Percentiles rank a stretch among this genome's conserved stretches.
phyloP scores from a whole-genome alignment of 2,797 vertebrate genomes.

The Melanotaenia nigrans region DNA sequence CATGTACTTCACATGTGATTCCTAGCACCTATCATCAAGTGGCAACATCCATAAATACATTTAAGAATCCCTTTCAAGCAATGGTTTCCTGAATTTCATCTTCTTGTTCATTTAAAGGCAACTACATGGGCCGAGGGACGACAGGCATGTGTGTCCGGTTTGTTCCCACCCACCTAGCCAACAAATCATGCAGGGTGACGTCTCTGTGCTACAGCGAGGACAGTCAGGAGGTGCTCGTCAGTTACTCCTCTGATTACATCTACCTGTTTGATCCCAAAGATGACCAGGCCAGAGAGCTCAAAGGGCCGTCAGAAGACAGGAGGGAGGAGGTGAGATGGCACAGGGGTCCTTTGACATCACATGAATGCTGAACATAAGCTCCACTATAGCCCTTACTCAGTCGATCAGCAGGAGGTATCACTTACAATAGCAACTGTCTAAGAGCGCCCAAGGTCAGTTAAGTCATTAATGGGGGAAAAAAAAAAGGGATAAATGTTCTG shows the following conservation, averaged over 20 bases:
- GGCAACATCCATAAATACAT: neutral
- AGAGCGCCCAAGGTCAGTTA: neutral
- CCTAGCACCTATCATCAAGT: neutral
- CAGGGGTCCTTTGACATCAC: neutral
- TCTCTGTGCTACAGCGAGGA: slow-evolving; percentile 98
- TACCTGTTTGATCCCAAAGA: slow-evolving; percentile 98
- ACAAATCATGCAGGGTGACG: slow-evolving; percentile 97
- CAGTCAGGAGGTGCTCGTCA: slow-evolving; percentile 96
- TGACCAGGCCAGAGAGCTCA: slow-evolving; percentile 94
- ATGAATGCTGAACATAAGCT: neutral
- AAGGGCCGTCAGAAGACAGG: slow-evolving; percentile 94
- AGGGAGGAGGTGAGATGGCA: slow-evolving; percentile 89
- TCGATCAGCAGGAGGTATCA: neutral
- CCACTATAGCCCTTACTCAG: no score
- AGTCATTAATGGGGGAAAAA: neutral
- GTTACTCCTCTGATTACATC: slow-evolving; percentile 98
- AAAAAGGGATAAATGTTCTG: no score
- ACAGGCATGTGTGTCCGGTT: slow-evolving; percentile 97
- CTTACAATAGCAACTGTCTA: neutral
- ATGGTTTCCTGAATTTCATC: neutral
- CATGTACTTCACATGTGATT: neutral
- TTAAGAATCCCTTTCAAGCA: neutral
- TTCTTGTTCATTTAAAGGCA: slow-evolving; percentile 78
- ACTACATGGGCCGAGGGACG: slow-evolving; percentile 93
- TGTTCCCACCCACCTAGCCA: slow-evolving; percentile 93